Base-by-base conservation (phyloP, 2,888 invertebrate species). In the Leptinotarsa peninsularis region DNA sequence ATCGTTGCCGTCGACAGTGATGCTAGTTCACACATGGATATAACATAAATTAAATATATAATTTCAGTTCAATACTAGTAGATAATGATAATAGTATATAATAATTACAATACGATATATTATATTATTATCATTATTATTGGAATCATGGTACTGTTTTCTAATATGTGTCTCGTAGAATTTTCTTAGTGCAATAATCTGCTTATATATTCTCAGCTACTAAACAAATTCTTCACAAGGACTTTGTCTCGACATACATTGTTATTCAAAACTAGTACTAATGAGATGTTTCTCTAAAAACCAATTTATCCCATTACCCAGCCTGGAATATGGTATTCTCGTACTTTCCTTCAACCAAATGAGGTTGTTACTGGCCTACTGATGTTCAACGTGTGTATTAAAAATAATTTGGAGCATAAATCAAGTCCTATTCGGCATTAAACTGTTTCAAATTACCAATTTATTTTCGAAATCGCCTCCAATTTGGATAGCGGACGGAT, bases 281-380 rank as follows among this genome's bases (percentile, higher is more conserved):
- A 63, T 63, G 63, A 63, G 63, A 63, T 43, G 43, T 33, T 63
- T 63, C 63, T 63, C n/a, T 63, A 63, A 43, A 63, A 63, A 33
- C 33, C 58, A 58, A 58, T 23, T 14, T 58, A 58, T 23, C 23
- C 58, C 63, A 63, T 63, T 63, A 63, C 63, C 3, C 17, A 23
- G 27, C 23, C 70, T 49, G 70, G 70, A 70, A 70, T 49, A 70
- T 33, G 49, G 33, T 49, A 58, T 70, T 58, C 58, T 18, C 58
- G 17, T 70, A 58, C 69, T 69, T 49, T 58, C 27, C 49, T 58
- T 50, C 70, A 70, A 58, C 58, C 49, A 49, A 70, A 70, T 70
- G 70, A 70, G 70, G 58, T 70, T 70, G 60, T 70, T 70, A 70
- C 58, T 70, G 60, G 70, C 60, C 70, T 70, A 70, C 70, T 70